A percentile compares a stretch with the other conserved stretches of the same genome.
phyloP scores from a whole-genome alignment of 2,797 vertebrate species.

The Myotis findleyi region DNA sequence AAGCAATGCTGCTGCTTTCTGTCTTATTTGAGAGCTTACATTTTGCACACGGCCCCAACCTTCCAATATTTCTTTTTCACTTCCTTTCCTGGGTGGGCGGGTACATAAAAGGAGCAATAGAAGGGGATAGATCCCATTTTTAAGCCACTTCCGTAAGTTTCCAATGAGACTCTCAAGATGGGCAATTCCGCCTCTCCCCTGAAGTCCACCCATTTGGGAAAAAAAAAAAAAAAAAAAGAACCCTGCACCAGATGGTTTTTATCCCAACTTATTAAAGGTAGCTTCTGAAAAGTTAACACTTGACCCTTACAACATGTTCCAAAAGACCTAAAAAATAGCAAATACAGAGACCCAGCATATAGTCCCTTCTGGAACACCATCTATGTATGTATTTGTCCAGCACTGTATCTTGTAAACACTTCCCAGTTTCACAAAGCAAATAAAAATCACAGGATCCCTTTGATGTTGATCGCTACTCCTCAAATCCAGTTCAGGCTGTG shows the following conservation, averaged over 20 bases:
- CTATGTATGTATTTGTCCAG: not conserved
- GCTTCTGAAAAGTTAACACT: conserved; percentile 69
- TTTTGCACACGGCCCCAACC: not conserved
- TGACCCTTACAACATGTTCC: conserved; percentile 15
- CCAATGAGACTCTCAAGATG: not conserved
- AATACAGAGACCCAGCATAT: not conserved
- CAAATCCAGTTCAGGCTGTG: not conserved
- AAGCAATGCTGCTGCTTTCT: not conserved
- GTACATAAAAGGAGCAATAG: not conserved
- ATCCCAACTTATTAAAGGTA: conserved; percentile 66
- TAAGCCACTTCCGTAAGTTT: not conserved
- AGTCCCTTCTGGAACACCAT: not conserved
- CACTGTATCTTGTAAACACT: not conserved
- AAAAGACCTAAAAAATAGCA: conserved; percentile 69
- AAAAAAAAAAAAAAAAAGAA: not conserved
- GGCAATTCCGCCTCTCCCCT: conserved; percentile 20
- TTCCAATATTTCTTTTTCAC: not conserved
- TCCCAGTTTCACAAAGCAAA: conserved; percentile 22
- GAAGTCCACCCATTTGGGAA: not conserved
- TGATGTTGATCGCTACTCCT: not conserved
- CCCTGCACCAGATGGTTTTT: conserved; percentile 48
- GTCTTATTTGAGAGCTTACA: not conserved
- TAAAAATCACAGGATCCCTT: not conserved
- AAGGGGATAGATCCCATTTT: not conserved
- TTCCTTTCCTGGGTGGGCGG: not conserved